phyloP scores from a whole-genome alignment of 1,140 invertebrate genomes.

The Heliconius eleuchia region DNA sequence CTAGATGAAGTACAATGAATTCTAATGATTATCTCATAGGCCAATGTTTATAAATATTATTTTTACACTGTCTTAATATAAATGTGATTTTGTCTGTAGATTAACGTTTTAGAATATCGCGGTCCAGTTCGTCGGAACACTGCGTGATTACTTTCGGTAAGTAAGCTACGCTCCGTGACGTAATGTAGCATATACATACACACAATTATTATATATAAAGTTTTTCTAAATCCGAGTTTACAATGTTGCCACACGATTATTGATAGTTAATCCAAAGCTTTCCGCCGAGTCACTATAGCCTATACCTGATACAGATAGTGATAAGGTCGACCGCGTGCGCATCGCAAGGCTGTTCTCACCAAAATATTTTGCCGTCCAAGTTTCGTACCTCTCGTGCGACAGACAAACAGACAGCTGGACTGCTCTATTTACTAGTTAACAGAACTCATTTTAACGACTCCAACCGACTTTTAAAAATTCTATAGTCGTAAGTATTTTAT shows the following conservation, averaged over 20 bases:
- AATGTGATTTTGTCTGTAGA: slow-evolving; percentile 76
- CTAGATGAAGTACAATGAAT: slow-evolving; percentile 78
- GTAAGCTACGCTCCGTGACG: slow-evolving; percentile 29
- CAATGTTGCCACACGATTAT: slow-evolving; percentile 30
- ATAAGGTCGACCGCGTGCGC: slow-evolving; percentile 31
- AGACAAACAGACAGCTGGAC: slow-evolving; percentile 61
- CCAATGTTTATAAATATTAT: slow-evolving; percentile 79
- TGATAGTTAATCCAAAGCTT: slow-evolving; percentile 33
- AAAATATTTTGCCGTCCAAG: slow-evolving; percentile 77
- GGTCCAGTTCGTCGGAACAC: slow-evolving; percentile 53
- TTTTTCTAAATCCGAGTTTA: slow-evolving; percentile 35
- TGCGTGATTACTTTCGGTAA: slow-evolving; percentile 18
- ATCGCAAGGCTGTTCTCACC: slow-evolving; percentile 49
- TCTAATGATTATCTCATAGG: slow-evolving; percentile 74
- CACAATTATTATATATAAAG: slow-evolving; percentile 21
- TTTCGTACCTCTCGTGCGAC: slow-evolving; percentile 49
- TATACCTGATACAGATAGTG: slow-evolving; percentile 5
- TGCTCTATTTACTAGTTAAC: slow-evolving; percentile 58
- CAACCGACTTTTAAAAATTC: slow-evolving; percentile 64
- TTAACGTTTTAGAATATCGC: slow-evolving; percentile 63
- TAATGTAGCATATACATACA: slow-evolving; percentile 32
- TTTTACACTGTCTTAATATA: slow-evolving; percentile 78
- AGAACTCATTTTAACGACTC: slow-evolving; percentile 59
- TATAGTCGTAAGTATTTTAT: slow-evolving; percentile 75
- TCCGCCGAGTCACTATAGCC: slow-evolving; percentile 16